Evolutionary conservation across 1,140 invertebrate genomes (phyloP).

Genomic region (Orchesella cincta): DNA sequence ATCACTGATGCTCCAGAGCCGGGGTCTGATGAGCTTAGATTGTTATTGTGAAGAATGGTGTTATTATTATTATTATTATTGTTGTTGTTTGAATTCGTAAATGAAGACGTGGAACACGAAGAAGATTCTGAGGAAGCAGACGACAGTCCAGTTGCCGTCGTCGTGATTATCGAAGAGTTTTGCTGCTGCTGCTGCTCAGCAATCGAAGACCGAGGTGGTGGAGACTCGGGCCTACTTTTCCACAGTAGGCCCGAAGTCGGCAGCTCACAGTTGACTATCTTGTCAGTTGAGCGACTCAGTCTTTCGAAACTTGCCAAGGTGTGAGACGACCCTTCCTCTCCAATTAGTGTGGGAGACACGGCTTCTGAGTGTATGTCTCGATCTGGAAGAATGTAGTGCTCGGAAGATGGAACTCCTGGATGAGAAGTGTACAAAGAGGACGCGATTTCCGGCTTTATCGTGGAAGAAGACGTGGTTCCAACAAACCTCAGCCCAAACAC

Average conservation of each 20-base stretch:
- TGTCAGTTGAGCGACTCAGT: conserved; percentile 21
- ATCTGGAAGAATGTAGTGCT: neutral
- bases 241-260: conserved; percentile 48
- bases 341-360: too few relatives aligned
- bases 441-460: too few relatives aligned
- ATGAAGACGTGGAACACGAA: neutral
- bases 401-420: too few relatives aligned
- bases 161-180: neutral
- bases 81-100: neutral
- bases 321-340: too few relatives aligned
- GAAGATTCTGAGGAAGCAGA: conserved; percentile 7
- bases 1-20: conserved; percentile 22
- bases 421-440: too few relatives aligned
- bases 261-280: conserved; percentile 49
- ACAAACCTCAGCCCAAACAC: too few relatives aligned
- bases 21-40: conserved; percentile 26
- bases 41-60: conserved; percentile 14
- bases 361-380: neutral
- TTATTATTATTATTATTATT: conserved; percentile 11
- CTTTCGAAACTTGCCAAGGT: neutral
- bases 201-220: neutral
- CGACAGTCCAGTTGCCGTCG: neutral
- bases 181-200: conserved; percentile 7
- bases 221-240: conserved; percentile 44
- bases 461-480: too few relatives aligned